phyloP scores from a whole-genome alignment of 2,113 vertebrate species.

The Fukomys damarensis region DNA sequence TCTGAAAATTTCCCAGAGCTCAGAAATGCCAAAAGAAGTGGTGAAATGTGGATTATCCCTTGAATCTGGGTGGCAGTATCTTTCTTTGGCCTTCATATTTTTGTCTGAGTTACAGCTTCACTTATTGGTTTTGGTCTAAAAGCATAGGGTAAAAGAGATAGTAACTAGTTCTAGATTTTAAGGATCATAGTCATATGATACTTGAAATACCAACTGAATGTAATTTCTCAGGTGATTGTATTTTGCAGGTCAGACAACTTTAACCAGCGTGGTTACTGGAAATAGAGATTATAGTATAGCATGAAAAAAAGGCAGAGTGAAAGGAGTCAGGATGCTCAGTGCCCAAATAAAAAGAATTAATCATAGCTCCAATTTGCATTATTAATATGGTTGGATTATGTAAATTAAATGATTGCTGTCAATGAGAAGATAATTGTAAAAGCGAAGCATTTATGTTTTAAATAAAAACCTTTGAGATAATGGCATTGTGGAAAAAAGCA shows the following conservation, averaged over 20 bases:
- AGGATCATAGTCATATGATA: conserved; percentile 69
- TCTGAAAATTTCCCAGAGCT: background rate
- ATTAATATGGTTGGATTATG: conserved; percentile 82
- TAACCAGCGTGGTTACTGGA: conserved; percentile 78
- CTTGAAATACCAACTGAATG: conserved; percentile 75
- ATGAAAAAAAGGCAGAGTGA: conserved; percentile 82
- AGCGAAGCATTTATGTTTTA: conserved; percentile 77
- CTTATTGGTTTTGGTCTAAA: background rate
- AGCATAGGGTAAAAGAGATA: background rate
- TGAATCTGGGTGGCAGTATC: conserved; percentile 32
- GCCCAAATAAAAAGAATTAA: conserved; percentile 84
- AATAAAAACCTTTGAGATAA: conserved; percentile 81
- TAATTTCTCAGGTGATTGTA: conserved; percentile 76
- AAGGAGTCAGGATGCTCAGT: conserved; percentile 81
- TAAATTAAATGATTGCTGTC: conserved; percentile 83
- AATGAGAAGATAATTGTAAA: conserved; percentile 81
- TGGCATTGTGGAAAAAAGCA: conserved; percentile 63
- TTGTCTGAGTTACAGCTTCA: conserved; percentile 57
- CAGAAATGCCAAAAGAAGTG: conserved; percentile 19
- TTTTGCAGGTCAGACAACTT: conserved; percentile 76
- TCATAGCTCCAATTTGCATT: conserved; percentile 80
- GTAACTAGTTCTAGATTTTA: conserved; percentile 69
- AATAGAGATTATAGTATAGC: conserved; percentile 78
- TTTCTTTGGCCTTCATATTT: conserved; percentile 69
- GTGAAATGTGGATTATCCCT: conserved; percentile 19